Evolutionary conservation across 2,113 vertebrate genomes (phyloP).

Genomic region (Motacilla tschutschensis): DNA sequence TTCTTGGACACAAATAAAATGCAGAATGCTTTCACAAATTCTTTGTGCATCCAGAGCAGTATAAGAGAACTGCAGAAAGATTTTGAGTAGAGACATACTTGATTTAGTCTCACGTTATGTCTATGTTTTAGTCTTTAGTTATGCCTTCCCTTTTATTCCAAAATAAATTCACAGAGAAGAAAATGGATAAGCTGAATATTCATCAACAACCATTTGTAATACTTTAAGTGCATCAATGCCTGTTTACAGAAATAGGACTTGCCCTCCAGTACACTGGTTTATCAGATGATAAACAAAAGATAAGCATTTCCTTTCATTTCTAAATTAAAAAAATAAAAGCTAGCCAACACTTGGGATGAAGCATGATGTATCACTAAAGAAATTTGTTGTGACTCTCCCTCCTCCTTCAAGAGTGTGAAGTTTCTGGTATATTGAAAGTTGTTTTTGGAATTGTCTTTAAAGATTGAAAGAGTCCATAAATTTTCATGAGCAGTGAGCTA

Average conservation of each 20-base stretch:
- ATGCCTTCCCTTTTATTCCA: neutral
- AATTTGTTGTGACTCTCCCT: neutral
- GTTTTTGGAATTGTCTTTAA: conserved; percentile 8
- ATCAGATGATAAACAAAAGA: neutral
- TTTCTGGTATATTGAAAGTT: neutral
- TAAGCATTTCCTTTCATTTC: neutral
- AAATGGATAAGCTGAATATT: neutral
- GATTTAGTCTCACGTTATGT: neutral
- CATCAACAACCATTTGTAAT: neutral
- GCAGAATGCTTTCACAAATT: neutral
- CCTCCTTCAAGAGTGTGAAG: neutral
- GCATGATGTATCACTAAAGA: neutral
- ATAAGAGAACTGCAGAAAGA: neutral
- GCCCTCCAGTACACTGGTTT: neutral
- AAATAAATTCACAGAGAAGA: neutral
- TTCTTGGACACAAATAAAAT: neutral
- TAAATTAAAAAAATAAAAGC: neutral
- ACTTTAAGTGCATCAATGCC: neutral
- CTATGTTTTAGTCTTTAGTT: neutral
- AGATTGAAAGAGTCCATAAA: conserved; percentile 3
- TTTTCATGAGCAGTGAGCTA: conserved; percentile 15
- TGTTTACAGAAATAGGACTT: neutral
- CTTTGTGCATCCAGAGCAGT: neutral
- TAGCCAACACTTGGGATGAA: neutral
- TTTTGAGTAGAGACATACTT: neutral